Evolutionary conservation across 2,797 vertebrate genomes (phyloP).

Genomic region (Dryobates pubescens): DNA sequence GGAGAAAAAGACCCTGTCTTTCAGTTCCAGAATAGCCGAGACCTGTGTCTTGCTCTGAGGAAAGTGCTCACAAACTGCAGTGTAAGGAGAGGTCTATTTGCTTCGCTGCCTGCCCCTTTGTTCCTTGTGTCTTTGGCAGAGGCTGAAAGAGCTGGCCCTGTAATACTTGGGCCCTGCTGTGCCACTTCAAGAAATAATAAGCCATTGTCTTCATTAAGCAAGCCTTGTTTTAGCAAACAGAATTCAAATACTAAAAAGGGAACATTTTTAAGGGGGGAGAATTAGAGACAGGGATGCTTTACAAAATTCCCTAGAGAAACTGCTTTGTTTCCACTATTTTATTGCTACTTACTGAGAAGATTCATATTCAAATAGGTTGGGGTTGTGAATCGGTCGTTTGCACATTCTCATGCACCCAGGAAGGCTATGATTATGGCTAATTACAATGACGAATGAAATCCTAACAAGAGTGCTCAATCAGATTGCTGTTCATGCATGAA

Average conservation of each 20-base stretch:
- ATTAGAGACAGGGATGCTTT: conserved; percentile 68
- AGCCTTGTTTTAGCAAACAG: conserved; percentile 87
- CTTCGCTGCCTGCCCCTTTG: conserved; percentile 77
- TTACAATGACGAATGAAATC: conserved; percentile 88
- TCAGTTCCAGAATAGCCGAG: conserved; percentile 52
- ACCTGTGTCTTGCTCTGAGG: conserved; percentile 55
- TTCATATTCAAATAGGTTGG: conserved; percentile 89
- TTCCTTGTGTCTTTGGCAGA: conserved; percentile 85
- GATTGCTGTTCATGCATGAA: conserved; percentile 85
- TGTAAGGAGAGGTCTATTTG: conserved; percentile 63
- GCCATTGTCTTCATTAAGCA: conserved; percentile 89
- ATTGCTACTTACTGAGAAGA: conserved; percentile 81
- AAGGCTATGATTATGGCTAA: conserved; percentile 88
- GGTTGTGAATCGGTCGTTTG: conserved; percentile 84
- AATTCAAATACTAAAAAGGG: conserved; percentile 75
- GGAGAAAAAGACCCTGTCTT: conserved; percentile 43
- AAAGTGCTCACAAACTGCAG: conserved; percentile 48
- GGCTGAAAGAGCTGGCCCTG: conserved; percentile 80
- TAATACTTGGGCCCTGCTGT: conserved; percentile 80
- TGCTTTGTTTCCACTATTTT: conserved; percentile 82
- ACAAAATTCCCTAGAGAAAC: conserved; percentile 86
- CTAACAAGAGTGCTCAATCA: conserved; percentile 85
- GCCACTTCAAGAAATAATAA: conserved; percentile 88
- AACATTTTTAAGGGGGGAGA: conserved; percentile 67
- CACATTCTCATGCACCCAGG: conserved; percentile 87